Percentiles rank a stretch among this genome's conserved stretches.
These are phyloP conservation scores for Pseudococcus jackbeardsleyi DNA, from an alignment of 2,888 invertebrate species.

Conservation along the genomic window DNA sequence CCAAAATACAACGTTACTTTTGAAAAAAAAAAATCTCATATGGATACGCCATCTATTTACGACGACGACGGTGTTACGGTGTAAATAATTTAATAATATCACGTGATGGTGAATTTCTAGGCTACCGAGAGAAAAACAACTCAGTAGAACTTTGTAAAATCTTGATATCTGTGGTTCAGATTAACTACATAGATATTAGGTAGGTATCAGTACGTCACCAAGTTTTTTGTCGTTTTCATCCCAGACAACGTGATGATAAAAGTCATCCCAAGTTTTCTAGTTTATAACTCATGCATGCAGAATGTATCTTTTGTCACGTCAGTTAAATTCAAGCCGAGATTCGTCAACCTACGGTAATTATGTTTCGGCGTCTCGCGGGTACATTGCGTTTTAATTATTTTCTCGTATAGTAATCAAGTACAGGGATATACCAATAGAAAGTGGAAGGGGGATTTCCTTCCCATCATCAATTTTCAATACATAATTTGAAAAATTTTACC, in stretches of 20 bases:
- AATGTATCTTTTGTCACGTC: neutral
- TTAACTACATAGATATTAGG: neutral
- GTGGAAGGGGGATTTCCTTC: too few species aligned
- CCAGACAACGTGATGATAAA: neutral
- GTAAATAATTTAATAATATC: constrained; percentile 37
- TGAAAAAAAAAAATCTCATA: constrained; percentile 20
- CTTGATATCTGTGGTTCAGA: neutral
- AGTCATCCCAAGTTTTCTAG: neutral
- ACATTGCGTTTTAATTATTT: constrained; percentile 11
- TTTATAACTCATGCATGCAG: neutral
- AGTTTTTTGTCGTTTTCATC: neutral
- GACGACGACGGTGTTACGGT: neutral
- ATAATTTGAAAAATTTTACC: too few species aligned
- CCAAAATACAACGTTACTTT: neutral
- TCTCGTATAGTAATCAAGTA: neutral
- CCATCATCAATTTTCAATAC: too few species aligned
- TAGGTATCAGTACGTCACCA: neutral
- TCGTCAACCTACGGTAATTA: neutral
- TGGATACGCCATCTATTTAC: neutral
- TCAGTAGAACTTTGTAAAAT: neutral
- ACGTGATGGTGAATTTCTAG: constrained; percentile 1
- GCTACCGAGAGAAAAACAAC: constrained; percentile 13
- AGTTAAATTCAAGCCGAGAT: neutral
- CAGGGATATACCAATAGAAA: neutral
- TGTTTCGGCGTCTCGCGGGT: neutral